Evolutionary conservation across 2,888 invertebrate genomes (phyloP).

Genomic region (Apamea epomidion): DNA sequence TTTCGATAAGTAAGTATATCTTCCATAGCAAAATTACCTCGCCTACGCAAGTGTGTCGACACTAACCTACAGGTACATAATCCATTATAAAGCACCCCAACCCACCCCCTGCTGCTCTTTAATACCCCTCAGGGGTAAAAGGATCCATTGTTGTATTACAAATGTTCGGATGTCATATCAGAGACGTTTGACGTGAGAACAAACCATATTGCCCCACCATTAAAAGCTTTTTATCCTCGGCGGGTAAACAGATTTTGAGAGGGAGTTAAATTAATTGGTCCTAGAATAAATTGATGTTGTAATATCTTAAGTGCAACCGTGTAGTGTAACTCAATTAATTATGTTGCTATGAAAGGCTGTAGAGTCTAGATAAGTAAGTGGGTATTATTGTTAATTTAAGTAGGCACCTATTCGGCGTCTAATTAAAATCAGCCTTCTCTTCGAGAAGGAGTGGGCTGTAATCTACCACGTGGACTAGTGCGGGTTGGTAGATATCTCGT

Average conservation of each 20-base stretch:
- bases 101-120: slow-evolving; percentile 76
- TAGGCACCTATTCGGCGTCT: background rate
- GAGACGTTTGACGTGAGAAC: slow-evolving; percentile 88
- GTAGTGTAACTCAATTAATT: background rate
- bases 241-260: slow-evolving; percentile 59
- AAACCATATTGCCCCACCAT: slow-evolving; percentile 78
- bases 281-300: slow-evolving; percentile 18
- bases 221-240: slow-evolving; percentile 64
- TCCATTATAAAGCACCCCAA: slow-evolving; percentile 61
- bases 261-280: slow-evolving; percentile 35
- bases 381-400: background rate
- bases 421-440: background rate
- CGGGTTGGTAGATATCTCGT: too few relatives aligned
- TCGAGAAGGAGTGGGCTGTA: too few relatives aligned
- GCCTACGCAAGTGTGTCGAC: slow-evolving; percentile 39
- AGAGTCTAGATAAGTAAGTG: background rate
- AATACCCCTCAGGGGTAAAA: slow-evolving; percentile 79
- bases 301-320: background rate
- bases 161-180: slow-evolving; percentile 87
- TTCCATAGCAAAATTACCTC: slow-evolving; percentile 22
- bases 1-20: too few relatives aligned
- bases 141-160: slow-evolving; percentile 88
- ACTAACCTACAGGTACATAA: slow-evolving; percentile 57
- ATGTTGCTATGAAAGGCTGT: background rate
- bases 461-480: too few relatives aligned